phyloP scores from a whole-genome alignment of 1,140 invertebrate species.

The Sycophila sp. region DNA sequence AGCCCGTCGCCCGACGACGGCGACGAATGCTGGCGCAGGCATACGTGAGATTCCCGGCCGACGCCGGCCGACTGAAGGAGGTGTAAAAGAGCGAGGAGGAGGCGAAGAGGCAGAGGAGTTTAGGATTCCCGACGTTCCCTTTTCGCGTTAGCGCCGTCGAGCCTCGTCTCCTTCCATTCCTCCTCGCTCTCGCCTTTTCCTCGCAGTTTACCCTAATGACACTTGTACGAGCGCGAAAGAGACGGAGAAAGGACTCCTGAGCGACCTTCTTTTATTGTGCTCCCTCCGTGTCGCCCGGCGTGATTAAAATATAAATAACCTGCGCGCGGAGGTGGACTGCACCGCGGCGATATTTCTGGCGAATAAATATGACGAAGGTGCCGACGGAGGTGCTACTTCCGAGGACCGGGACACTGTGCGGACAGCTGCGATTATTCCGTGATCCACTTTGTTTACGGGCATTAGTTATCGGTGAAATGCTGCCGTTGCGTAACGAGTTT shows the following conservation, averaged over 20 bases:
- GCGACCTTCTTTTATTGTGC: not conserved
- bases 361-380: no score
- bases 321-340: not conserved
- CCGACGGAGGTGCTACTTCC: no score
- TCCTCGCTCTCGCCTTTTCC: not conserved
- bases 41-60: constrained; percentile 1
- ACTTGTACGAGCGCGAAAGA: not conserved
- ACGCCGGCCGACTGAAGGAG: not conserved
- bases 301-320: constrained; percentile 19
- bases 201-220: not conserved
- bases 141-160: not conserved
- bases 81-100: not conserved
- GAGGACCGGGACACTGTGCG: no score
- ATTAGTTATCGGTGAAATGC: no score
- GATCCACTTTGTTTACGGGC: no score
- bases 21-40: not conserved
- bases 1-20: not conserved
- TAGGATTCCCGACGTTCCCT: constrained; percentile 6
- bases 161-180: not conserved
- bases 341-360: no score
- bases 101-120: not conserved
- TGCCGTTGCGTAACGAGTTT: no score
- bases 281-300: not conserved
- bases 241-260: no score
- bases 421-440: no score